Base-by-base conservation (phyloP, 2,888 invertebrate genomes). In the Orchestes rusci region DNA sequence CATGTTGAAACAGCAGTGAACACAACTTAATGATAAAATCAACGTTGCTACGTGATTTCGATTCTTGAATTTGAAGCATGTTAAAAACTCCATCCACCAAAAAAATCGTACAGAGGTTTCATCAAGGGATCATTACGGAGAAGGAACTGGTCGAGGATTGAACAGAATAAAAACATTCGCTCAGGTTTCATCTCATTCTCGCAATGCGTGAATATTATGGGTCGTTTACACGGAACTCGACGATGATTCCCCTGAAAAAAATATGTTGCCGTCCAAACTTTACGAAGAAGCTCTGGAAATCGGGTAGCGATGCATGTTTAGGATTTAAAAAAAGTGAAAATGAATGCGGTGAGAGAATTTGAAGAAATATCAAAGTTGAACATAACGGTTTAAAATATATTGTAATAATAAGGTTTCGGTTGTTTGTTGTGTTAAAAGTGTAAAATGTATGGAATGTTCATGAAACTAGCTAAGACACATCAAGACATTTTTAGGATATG, bases 151-250 rank as follows among this genome's bases (percentile, higher is more conserved):
- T 40, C 29, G 34, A 39, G 40, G 45, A 45, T 39, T 33, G 34
- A 39, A 37, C 5, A 7, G 32, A 39, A 28, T 32, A 40, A 39
- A 27, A 48, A 32, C 53, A 53, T 54, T 44, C 56, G 55, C 51
- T 50, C 54, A 50, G 51, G 23, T 40, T 40, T 50, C 58, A 59
- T 55, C 58, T 48, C 60, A 59, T 36, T 27, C 55, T 54, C 51
- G 42, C 61, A 36, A 44, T 62, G 64, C 65, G 61, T 59, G 56
- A 63, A 65, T 63, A 65, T 65, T 64, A 58, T 61, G 59, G 65
- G 62, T 50, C 53, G 51, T 51, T 51, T 47, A 56, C 50, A 51
- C 45, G 52, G 47, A 49, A 41, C 17, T 38, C 39, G 45, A 34
- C 42, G 43, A 41, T 35, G 33, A 20, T 37, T 39, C 37, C 4